Percentiles rank a stretch among this genome's conserved stretches.
These are phyloP conservation scores for Lindbergichthys nudifrons DNA, from an alignment of 2,797 vertebrate genomes.

Conservation along the genomic window DNA sequence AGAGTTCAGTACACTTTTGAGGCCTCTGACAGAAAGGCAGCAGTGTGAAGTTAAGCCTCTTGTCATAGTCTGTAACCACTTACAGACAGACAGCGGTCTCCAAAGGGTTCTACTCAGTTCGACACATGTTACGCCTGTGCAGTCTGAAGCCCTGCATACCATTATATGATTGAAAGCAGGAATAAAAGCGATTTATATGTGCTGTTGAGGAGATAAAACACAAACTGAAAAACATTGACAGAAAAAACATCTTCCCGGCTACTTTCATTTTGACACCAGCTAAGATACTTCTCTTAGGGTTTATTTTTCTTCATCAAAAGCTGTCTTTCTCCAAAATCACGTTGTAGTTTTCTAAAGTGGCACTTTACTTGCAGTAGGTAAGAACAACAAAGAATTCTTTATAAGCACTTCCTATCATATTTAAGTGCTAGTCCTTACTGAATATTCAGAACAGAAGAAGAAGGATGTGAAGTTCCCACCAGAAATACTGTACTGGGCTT, in stretches of 20 bases:
- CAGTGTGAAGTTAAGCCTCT: slow-evolving; percentile 60
- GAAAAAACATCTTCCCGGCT: slow-evolving; percentile 8
- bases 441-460: slow-evolving; percentile 14
- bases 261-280: slow-evolving; percentile 33
- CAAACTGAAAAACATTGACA: slow-evolving; percentile 7
- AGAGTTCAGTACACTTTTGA: slow-evolving; percentile 62
- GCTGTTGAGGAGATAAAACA: slow-evolving; percentile 13
- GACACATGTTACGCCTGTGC: slow-evolving; percentile 45
- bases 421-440: slow-evolving; percentile 41
- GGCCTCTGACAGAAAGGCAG: slow-evolving; percentile 63
- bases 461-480: slow-evolving; percentile 17
- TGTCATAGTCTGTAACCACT: slow-evolving; percentile 71
- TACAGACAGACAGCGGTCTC: slow-evolving; percentile 61
- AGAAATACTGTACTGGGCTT: slow-evolving; percentile 20
- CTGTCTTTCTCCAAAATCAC: slow-evolving; percentile 41
- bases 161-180: slow-evolving; percentile 12
- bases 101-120: slow-evolving; percentile 59
- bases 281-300: background rate
- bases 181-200: background rate
- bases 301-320: slow-evolving; percentile 3
- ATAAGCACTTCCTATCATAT: slow-evolving; percentile 57
- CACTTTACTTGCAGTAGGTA: slow-evolving; percentile 23
- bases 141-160: slow-evolving; percentile 22
- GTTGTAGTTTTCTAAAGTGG: slow-evolving; percentile 43
- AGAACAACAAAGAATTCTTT: slow-evolving; percentile 30